Base-by-base conservation (phyloP, 1,140 invertebrate species). In the Cydia amplana region DNA sequence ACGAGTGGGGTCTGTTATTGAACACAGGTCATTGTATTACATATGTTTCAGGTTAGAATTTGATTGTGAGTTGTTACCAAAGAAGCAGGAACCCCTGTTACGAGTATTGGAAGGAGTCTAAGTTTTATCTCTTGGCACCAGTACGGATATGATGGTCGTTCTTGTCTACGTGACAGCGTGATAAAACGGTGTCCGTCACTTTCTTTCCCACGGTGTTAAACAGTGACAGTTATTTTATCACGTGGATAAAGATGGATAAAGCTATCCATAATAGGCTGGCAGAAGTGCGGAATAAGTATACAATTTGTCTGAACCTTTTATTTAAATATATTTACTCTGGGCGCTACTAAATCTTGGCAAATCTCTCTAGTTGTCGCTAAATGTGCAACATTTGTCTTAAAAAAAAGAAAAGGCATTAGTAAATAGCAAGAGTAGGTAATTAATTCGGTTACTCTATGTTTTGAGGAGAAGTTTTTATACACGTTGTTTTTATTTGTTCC, bases 331-430 rank as follows among this genome's bases (percentile, higher is more conserved):
- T 1, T 10, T 7, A n/a, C 51, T 55, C 55, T 18, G 18, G 49
- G 18, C 23, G 55, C 55, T 60, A 60, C 18, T 23, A 60, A 60
- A 25, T 60, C 55, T 60, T 60, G 55, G 55, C 55, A 60, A 60
- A 20, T 20, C 55, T 60, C 55, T 60, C 18, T 23, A 9, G 55
- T 23, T 60, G 20, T 60, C 55, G 20, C 12, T 23, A 60, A 60
- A 18, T 16, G 51, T 18, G 18, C 51, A 23, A 18, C 18, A 60
- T 60, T 60, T 20, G 51, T 60, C 18, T 60, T 60, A 20, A 5
- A 20, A 16, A 55, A 60, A 60, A 18, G 51, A 60, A 23, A 60
- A 60, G 5, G 10, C 36, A 40, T 0, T 4, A 55, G 51, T 20
- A 60, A 23, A 4, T 12, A 23, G 1, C 9, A 3, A 20, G 7